These are phyloP conservation scores for Digitonthophagus gazella DNA, from an alignment of 2,888 invertebrate genomes.

Conservation along the genomic window DNA sequence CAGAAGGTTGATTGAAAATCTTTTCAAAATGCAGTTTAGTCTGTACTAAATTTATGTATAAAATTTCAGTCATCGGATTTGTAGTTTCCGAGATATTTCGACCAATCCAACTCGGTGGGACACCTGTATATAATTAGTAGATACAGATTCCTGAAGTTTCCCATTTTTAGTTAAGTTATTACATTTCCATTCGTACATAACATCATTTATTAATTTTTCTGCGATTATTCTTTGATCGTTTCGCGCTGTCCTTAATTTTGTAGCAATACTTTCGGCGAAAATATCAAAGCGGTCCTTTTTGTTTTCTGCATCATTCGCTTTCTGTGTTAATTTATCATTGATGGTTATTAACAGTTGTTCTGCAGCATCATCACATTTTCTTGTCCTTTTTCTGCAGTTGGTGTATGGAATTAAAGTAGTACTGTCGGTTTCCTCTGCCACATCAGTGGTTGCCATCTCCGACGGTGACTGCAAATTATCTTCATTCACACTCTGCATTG, in stretches of 20 bases:
- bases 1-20: too few relatives aligned
- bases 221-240: conserved; percentile 23
- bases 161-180: neutral
- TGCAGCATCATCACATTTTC: neutral
- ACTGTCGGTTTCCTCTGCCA: too few relatives aligned
- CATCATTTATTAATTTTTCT: conserved; percentile 28
- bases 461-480: too few relatives aligned
- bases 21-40: too few relatives aligned
- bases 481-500: neutral
- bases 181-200: conserved; percentile 28
- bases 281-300: conserved; percentile 24
- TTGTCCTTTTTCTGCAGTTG: conserved; percentile 9
- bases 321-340: neutral
- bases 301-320: conserved; percentile 6
- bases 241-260: conserved; percentile 19
- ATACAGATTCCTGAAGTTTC: neutral
- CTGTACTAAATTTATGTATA: too few relatives aligned
- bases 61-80: too few relatives aligned
- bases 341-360: neutral
- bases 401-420: too few relatives aligned
- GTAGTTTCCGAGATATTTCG: too few relatives aligned
- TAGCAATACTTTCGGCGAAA: conserved; percentile 22
- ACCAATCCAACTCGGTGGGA: too few relatives aligned
- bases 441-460: too few relatives aligned
- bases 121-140: too few relatives aligned